A percentile compares a stretch with the other conserved stretches of the same genome.
phyloP scores from a whole-genome alignment of 2,797 vertebrate species.

The Lacerta agilis region DNA sequence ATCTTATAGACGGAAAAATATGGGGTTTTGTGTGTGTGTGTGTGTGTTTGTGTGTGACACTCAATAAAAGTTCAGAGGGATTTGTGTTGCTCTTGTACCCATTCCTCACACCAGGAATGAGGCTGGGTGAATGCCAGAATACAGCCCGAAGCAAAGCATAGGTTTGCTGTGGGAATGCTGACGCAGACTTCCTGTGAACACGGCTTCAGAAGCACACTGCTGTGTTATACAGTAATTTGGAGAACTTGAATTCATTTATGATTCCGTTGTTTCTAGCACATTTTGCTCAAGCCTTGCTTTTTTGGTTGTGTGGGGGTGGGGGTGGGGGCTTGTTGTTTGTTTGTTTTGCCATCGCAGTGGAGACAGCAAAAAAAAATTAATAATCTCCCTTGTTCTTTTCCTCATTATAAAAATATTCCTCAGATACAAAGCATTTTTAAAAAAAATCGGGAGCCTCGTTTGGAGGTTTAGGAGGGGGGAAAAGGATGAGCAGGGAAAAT shows the following conservation, averaged over 20 bases:
- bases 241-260: constrained; percentile 32
- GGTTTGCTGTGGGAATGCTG: not conserved
- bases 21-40: no score
- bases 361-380: constrained; percentile 18
- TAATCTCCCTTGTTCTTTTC: constrained; percentile 41
- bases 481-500: constrained; percentile 6
- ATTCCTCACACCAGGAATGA: not conserved
- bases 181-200: not conserved
- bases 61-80: not conserved
- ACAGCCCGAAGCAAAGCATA: constrained; percentile 13
- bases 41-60: not conserved
- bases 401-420: constrained; percentile 41
- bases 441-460: constrained; percentile 37
- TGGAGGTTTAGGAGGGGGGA: not conserved
- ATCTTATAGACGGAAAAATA: no score
- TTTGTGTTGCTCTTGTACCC: constrained; percentile 10
- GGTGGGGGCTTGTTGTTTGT: not conserved
- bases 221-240: not conserved
- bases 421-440: not conserved
- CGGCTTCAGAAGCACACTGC: not conserved
- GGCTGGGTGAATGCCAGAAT: not conserved
- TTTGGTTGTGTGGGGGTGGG: not conserved
- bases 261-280: constrained; percentile 36
- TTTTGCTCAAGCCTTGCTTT: constrained; percentile 4
- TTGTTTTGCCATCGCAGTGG: constrained; percentile 2